phyloP scores from a whole-genome alignment of 2,113 vertebrate genomes.

The Ictalurus punctatus region DNA sequence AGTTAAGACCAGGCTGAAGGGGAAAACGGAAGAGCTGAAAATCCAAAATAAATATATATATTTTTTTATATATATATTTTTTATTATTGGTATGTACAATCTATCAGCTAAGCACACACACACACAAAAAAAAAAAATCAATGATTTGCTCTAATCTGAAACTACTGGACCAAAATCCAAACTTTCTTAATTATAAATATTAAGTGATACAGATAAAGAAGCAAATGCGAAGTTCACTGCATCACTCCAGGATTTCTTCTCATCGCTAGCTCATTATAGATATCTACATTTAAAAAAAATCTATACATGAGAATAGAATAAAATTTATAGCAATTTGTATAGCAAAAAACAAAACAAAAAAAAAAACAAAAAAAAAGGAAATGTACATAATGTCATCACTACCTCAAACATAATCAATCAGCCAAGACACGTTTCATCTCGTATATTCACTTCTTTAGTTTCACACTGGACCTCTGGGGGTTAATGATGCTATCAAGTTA shows the following conservation, averaged over 20 bases:
- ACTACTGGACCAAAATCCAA: slow-evolving; percentile 69
- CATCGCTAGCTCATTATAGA: slow-evolving; percentile 72
- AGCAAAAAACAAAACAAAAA: too few relatives aligned
- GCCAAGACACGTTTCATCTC: neutral
- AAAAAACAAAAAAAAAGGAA: neutral
- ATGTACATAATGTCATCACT: neutral
- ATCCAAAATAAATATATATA: slow-evolving; percentile 70
- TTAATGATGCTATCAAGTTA: neutral
- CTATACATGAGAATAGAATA: slow-evolving; percentile 82
- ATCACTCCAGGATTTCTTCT: slow-evolving; percentile 60
- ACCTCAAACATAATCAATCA: neutral
- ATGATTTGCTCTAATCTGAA: slow-evolving; percentile 59
- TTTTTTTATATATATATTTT: neutral
- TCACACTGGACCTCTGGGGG: neutral
- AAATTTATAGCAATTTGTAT: slow-evolving; percentile 65
- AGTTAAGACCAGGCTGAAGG: slow-evolving; percentile 60
- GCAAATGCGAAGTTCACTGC: slow-evolving; percentile 63
- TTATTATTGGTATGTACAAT: slow-evolving; percentile 75
- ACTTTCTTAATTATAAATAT: slow-evolving; percentile 60
- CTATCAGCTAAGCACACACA: slow-evolving; percentile 66
- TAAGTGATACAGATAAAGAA: slow-evolving; percentile 62
- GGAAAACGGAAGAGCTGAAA: slow-evolving; percentile 43
- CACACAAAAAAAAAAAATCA: slow-evolving; percentile 62
- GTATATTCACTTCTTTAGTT: neutral
- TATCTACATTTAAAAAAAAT: slow-evolving; percentile 71